These are phyloP conservation scores for Cossypha niveicapilla DNA, from an alignment of 2,797 vertebrate genomes.

Conservation along the genomic window DNA sequence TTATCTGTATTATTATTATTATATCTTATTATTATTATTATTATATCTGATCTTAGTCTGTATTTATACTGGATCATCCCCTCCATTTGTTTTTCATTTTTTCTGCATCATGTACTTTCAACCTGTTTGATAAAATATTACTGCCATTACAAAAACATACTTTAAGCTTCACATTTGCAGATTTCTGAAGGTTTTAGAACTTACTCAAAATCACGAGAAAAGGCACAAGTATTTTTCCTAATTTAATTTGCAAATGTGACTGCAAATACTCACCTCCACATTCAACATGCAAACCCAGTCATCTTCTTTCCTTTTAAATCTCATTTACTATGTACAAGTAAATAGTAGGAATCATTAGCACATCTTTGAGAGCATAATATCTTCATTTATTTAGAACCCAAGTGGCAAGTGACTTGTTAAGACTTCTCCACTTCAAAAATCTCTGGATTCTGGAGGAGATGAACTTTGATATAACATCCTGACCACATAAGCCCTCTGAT, in stretches of 20 bases:
- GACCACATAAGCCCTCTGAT: background rate
- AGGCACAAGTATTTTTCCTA: background rate
- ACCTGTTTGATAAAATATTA: background rate
- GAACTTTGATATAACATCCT: background rate
- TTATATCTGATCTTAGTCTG: background rate
- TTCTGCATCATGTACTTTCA: background rate
- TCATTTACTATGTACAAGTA: background rate
- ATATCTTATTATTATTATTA: no score
- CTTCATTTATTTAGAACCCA: background rate
- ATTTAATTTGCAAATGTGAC: background rate
- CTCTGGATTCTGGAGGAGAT: background rate
- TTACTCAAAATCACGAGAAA: background rate
- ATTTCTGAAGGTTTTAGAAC: background rate
- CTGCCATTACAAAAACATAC: background rate
- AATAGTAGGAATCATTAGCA: background rate
- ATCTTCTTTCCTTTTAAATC: background rate
- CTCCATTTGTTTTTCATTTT: background rate
- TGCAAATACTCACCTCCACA: background rate
- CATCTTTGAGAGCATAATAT: background rate
- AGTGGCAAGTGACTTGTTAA: background rate
- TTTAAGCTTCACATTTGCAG: background rate
- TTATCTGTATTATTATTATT: background rate
- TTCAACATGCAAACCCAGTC: background rate
- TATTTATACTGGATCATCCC: background rate
- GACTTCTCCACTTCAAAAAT: background rate